These are phyloP conservation scores for Chrysomela aeneicollis DNA, from an alignment of 2,888 invertebrate genomes.

Conservation along the genomic window DNA sequence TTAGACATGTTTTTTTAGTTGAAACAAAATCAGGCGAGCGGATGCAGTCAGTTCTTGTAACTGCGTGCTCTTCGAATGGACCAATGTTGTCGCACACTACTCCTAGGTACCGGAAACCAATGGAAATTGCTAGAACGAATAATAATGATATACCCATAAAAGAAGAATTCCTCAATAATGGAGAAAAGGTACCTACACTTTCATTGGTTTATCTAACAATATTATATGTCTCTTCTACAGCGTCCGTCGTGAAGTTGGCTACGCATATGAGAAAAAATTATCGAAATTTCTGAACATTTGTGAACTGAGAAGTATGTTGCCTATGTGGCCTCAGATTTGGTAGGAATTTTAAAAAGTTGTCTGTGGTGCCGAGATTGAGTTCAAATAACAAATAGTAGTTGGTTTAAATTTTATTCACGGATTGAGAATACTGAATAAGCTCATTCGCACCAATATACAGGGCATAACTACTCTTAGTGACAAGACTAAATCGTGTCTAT, in stretches of 20 bases:
- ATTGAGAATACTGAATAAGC: too few relatives aligned
- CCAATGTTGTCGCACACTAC: conserved; percentile 60
- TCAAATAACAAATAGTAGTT: too few relatives aligned
- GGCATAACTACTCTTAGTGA: too few relatives aligned
- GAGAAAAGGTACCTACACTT: conserved; percentile 53
- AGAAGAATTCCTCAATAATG: conserved; percentile 56
- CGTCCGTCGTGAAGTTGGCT: not conserved
- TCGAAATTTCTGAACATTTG: too few relatives aligned
- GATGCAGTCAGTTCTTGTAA: conserved; percentile 59
- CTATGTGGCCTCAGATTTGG: too few relatives aligned
- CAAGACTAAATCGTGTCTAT: too few relatives aligned
- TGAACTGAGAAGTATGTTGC: too few relatives aligned
- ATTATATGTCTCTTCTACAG: not conserved
- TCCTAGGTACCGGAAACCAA: conserved; percentile 55
- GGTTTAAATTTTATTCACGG: too few relatives aligned
- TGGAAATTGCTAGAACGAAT: conserved; percentile 50
- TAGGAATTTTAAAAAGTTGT: too few relatives aligned
- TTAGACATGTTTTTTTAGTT: conserved; percentile 30
- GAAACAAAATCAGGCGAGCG: conserved; percentile 52
- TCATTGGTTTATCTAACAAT: not conserved
- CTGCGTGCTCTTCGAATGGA: conserved; percentile 59
- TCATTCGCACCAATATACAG: too few relatives aligned
- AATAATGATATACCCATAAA: conserved; percentile 49
- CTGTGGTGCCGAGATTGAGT: too few relatives aligned
- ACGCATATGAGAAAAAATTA: too few relatives aligned